These are phyloP conservation scores for Heliconius hermathena DNA, from an alignment of 1,140 invertebrate genomes.

Conservation along the genomic window DNA sequence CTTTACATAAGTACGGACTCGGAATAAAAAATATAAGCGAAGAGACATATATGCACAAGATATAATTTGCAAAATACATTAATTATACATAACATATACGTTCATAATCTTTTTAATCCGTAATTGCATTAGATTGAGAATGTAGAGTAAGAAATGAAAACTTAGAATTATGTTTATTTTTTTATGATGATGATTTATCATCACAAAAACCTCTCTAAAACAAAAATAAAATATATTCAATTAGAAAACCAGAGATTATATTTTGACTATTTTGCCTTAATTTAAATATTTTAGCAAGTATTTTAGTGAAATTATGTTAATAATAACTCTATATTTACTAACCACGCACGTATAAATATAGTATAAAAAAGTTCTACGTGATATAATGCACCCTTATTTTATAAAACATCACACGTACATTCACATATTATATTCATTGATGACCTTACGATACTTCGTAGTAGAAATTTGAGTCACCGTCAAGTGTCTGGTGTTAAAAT, in stretches of 20 bases:
- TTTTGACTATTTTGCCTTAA: too few species aligned
- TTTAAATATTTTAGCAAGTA: background rate
- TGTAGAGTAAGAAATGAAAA: background rate
- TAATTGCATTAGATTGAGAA: background rate
- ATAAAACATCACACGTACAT: background rate
- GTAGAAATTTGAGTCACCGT: background rate
- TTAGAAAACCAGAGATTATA: too few species aligned
- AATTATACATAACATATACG: too few species aligned
- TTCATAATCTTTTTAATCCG: too few species aligned
- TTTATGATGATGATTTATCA: too few species aligned
- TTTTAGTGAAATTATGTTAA: background rate
- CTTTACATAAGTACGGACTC: too few species aligned
- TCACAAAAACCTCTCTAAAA: background rate
- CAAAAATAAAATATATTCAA: too few species aligned
- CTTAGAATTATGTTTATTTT: background rate
- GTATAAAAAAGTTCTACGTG: background rate
- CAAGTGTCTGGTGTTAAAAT: background rate
- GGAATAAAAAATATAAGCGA: too few species aligned
- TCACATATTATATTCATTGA: background rate
- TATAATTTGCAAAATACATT: too few species aligned
- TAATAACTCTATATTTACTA: background rate
- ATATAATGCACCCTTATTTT: background rate
- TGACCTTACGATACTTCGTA: background rate
- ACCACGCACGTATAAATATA: background rate
- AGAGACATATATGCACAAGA: too few species aligned